These are phyloP conservation scores for Dysmachus trigonus DNA, from an alignment of 2,888 invertebrate species.

Conservation along the genomic window DNA sequence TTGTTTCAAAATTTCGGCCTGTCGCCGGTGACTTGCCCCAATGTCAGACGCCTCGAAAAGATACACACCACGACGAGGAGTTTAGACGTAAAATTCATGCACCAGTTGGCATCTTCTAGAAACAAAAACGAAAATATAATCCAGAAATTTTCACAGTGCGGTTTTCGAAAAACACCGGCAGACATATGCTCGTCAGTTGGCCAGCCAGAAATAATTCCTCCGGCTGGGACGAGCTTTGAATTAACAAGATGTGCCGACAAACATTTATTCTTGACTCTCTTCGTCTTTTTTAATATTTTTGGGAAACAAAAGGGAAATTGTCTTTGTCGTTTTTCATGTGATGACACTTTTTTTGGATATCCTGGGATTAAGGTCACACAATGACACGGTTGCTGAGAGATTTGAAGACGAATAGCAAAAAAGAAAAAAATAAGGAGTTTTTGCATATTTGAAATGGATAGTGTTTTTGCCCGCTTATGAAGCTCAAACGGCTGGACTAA, in stretches of 20 bases:
- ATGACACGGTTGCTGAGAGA: background rate
- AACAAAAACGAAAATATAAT: background rate
- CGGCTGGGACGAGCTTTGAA: constrained; percentile 8
- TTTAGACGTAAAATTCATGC: background rate
- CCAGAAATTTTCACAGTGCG: background rate
- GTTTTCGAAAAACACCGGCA: background rate
- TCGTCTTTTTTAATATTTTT: constrained; percentile 5
- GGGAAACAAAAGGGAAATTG: constrained; percentile 12
- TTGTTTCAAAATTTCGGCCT: background rate
- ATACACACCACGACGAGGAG: background rate
- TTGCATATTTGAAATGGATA: background rate
- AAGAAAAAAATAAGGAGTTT: background rate
- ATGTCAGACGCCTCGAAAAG: background rate
- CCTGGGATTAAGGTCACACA: background rate
- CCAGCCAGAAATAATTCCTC: background rate
- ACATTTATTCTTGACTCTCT: background rate
- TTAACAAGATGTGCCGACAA: constrained; percentile 34
- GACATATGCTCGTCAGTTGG: background rate
- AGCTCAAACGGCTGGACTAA: background rate
- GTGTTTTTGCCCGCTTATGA: background rate
- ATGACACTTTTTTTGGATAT: background rate
- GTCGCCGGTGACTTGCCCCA: background rate
- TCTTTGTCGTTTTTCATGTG: background rate
- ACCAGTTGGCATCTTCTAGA: background rate
- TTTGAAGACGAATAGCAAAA: background rate